Evolutionary conservation across 2,113 vertebrate species (phyloP), one percentile per base, ranked within the genome.

Genomic region (Cynoglossus semilaevis): DNA sequence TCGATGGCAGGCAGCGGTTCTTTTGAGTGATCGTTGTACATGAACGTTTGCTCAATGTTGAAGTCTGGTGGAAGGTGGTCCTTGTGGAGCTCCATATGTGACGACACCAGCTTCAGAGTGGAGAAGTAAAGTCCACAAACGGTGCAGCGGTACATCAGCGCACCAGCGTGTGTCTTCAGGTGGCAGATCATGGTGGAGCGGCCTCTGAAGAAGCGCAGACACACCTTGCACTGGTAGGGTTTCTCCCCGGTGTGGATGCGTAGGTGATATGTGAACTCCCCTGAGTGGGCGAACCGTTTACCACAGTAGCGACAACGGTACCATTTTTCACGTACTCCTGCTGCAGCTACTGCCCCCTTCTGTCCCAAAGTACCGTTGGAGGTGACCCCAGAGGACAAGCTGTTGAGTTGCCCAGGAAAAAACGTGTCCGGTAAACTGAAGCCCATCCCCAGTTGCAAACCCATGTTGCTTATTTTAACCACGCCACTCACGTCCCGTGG

Each of bases 101-200:
- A 94, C 56, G 95, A 96, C 92, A 99, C 96, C 58, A 96, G 92
- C 88, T 98, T 99, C 53, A 99, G 93, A 0, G 96, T 99, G 67
- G 97, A 98, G 88, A 96, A 97, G 88, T 93, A 98, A 15, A 97
- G 94, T 34, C 95, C 93, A 2, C 97, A 99, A 35, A 96, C 88
- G 0, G 96, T 97, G 86, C 97, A 99, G 81, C 95, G 94, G 83
- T 99, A 99, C 96, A 97, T 99, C 41, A 98, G 94, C 0, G 96
- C 96, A 1, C 96, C 97, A 0, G 96, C 92, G 76, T 99, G 97
- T 0, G 97, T 98, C 92, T 97, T 94, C 87, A 99, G 90, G 92
- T 99, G 97, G 87, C 95, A 98, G 88, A 98, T 99, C 90, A 99
- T 98, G 77, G 97, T 98, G 13, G 96, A 99, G 56, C 97, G 95